A percentile compares a stretch with the other conserved stretches of the same genome.
Conservation (phyloP, 2,888 invertebrate genomes). For the Orchesella flavescens region DNA sequence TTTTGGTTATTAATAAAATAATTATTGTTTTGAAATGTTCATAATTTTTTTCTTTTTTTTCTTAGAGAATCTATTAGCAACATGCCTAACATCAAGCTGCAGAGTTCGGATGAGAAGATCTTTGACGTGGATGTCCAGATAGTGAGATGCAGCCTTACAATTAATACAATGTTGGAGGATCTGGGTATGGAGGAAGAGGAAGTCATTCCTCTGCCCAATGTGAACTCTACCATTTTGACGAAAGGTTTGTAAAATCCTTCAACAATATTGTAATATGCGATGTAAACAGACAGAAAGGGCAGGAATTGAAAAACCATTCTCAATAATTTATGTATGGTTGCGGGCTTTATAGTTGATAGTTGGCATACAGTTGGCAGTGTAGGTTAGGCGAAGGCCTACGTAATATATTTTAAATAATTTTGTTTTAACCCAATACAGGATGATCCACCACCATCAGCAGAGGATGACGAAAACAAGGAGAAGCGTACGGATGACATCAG, state of each 20-base stretch:
- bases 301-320: no score
- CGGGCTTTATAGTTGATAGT: no score
- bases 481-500: conserved; percentile 99
- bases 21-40: no score
- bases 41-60: neutral
- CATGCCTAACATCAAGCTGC: conserved; percentile 96
- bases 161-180: conserved; percentile 98
- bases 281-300: no score
- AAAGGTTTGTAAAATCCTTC: conserved; percentile 80
- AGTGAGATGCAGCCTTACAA: conserved; percentile 97
- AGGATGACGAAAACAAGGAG: conserved; percentile 97
- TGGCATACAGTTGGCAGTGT: no score
- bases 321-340: no score
- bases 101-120: conserved; percentile 95
- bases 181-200: conserved; percentile 90
- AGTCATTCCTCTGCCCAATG: conserved; percentile 96
- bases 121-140: conserved; percentile 98
- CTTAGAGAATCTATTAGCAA: conserved; percentile 73
- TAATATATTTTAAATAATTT: neutral
- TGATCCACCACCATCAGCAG: conserved; percentile 94
- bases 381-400: neutral
- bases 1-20: no score
- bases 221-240: conserved; percentile 95
- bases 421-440: conserved; percentile 76
- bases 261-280: neutral